phyloP scores from a whole-genome alignment of 2,113 vertebrate species.

The Numida meleagris region DNA sequence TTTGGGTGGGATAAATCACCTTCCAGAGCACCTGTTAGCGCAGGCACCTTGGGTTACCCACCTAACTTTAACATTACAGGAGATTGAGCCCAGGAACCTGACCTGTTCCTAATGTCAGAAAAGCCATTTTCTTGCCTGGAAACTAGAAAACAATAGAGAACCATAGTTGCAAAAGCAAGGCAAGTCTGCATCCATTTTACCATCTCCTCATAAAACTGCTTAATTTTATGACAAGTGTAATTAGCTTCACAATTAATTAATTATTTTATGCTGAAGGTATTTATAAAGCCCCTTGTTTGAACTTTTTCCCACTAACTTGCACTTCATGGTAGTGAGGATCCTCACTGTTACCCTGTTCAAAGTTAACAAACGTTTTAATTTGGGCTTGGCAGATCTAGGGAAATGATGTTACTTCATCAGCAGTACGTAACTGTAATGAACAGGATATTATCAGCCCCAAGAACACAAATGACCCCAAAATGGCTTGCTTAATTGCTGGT shows the following conservation, averaged over 20 bases:
- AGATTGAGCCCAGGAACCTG: not conserved
- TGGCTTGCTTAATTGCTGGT: not conserved
- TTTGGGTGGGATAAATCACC: constrained; percentile 12
- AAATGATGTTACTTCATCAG: not conserved
- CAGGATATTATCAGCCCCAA: not conserved
- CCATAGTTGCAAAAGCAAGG: not conserved
- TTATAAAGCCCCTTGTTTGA: not conserved
- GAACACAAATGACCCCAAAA: not conserved
- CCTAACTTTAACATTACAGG: not conserved
- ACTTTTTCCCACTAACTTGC: not conserved
- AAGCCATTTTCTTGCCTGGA: not conserved
- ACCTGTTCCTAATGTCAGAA: not conserved
- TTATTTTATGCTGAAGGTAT: not conserved
- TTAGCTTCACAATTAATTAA: not conserved
- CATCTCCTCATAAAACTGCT: not conserved
- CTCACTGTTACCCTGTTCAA: not conserved
- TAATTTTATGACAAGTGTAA: not conserved
- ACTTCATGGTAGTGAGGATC: not conserved
- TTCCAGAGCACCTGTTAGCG: not conserved
- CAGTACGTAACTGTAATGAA: not conserved
- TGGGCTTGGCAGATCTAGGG: not conserved
- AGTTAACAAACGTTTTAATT: not conserved
- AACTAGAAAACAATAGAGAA: not conserved
- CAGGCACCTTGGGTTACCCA: not conserved
- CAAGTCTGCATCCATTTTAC: not conserved